Evolutionary conservation across 2,113 vertebrate species (phyloP), one percentile per base, ranked within the genome.

Genomic region (Phaethon lepturus): DNA sequence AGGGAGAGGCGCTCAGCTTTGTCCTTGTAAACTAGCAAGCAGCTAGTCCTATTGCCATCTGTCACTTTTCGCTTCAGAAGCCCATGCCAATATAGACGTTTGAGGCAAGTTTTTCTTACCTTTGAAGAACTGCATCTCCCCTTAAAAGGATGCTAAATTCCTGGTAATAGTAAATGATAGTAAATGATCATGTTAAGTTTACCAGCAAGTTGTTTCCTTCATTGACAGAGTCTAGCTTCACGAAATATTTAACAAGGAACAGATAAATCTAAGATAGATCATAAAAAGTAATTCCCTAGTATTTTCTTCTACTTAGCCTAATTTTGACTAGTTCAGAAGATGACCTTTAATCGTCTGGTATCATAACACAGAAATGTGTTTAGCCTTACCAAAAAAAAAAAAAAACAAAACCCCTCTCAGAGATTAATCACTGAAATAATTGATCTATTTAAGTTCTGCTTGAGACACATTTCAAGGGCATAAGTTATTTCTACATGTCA

Each of bases 361-460:
- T 75, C 64, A 40, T 87, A 95, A 95, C 74, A 90, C 42, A 85
- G 44, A 97, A 96, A 85, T 93, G 62, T 97, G 77, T 95, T 94
- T 96, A 93, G 89, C 50, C 67, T 89, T 88, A 85, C 26, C 19
- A 42, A 67, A 24, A 44, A 45, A 91, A 94, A 80, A 53, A 89
- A 81, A 87, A 88, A 83, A 35, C 38, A 38, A 38, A 38, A 38
- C 8, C 38, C 38, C 5, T 14, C 53, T 55, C 33, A 13, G 73
- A 60, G 88, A 95, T 96, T 84, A 97, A 96, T 95, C 93, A 93
- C 42, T 93, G 93, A 87, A 96, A 94, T 96, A 95, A 96, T 94
- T 93, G 93, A 95, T 97, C 91, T 97, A 83, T 97, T 96, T 89
- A 95, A 95, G 77, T 93, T 87, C 77, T 94, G 35, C 52, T 83